phyloP scores from a whole-genome alignment of 2,797 vertebrate species.

The Pantherophis alleghaniensis region DNA sequence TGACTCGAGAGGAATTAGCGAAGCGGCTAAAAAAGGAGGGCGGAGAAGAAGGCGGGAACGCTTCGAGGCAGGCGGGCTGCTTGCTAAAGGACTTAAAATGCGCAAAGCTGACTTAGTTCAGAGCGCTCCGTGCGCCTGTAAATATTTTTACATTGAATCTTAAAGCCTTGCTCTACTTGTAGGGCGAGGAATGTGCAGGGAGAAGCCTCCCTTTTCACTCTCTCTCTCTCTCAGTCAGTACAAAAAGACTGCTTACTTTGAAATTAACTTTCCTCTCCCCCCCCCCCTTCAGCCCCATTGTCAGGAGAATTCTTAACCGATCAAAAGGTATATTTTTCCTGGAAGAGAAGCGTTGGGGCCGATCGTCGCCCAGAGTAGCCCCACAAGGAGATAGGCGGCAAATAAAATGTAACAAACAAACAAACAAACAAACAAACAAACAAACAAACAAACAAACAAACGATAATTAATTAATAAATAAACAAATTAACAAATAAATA shows the following conservation, averaged over 20 bases:
- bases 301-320: not conserved
- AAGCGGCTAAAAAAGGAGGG: not conserved
- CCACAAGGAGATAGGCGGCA: not conserved
- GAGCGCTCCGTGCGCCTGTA: not conserved
- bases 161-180: not conserved
- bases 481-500: not conserved
- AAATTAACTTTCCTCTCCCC: not conserved
- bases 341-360: not conserved
- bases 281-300: not conserved
- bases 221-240: not conserved
- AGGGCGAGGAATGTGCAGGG: not conserved
- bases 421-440: not conserved
- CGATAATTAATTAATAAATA: not conserved
- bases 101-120: not conserved
- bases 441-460: not conserved
- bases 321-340: no score
- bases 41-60: not conserved
- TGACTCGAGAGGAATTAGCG: not conserved
- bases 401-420: not conserved
- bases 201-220: not conserved
- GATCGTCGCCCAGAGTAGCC: not conserved
- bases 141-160: not conserved
- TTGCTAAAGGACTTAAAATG: not conserved
- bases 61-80: not conserved
- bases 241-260: not conserved